These are phyloP conservation scores for Nasonovia ribisnigri DNA, from an alignment of 2,888 invertebrate species.

Conservation along the genomic window DNA sequence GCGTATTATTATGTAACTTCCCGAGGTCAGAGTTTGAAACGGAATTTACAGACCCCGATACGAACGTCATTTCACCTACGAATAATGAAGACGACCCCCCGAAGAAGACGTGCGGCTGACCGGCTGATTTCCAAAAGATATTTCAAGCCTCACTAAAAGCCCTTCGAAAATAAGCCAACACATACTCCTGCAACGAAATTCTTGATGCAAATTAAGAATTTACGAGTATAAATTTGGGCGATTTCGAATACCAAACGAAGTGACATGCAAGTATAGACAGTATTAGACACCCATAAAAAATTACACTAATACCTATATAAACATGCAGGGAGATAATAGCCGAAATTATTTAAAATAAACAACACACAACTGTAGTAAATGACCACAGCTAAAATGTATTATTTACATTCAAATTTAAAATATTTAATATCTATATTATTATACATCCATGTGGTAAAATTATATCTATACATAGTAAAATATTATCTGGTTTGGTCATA, in stretches of 20 bases:
- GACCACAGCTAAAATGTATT: not conserved
- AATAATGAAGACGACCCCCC: too few relatives aligned
- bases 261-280: not conserved
- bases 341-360: too few relatives aligned
- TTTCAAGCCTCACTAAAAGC: not conserved
- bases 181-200: too few relatives aligned
- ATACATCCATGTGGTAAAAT: too few relatives aligned
- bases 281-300: not conserved
- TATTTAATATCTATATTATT: not conserved
- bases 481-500: not conserved
- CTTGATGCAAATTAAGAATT: not conserved
- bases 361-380: not conserved
- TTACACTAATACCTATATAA: too few relatives aligned
- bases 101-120: too few relatives aligned
- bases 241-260: not conserved
- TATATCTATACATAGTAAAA: not conserved
- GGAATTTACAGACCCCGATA: not conserved
- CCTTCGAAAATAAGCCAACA: not conserved
- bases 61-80: not conserved
- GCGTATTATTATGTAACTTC: not conserved
- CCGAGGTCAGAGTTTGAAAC: not conserved
- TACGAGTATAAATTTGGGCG: not conserved
- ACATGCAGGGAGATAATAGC: too few relatives aligned
- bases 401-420: not conserved
- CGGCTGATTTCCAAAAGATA: too few relatives aligned